Evolutionary conservation across 2,888 invertebrate genomes (phyloP).

Genomic region (Drosophila mimica): DNA sequence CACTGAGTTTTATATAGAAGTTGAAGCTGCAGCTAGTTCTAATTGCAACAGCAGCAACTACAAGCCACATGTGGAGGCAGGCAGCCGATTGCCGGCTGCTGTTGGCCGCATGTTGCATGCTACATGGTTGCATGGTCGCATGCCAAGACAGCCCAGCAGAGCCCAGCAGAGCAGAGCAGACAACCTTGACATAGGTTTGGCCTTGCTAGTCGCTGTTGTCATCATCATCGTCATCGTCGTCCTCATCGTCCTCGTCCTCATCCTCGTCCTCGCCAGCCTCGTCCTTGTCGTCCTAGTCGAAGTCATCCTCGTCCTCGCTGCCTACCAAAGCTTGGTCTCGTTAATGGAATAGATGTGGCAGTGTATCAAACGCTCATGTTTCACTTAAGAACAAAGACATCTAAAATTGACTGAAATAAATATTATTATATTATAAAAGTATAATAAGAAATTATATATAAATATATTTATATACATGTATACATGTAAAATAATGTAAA

Average conservation of each 20-base stretch:
- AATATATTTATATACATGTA: too few relatives aligned
- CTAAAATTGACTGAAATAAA: not conserved
- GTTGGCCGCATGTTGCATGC: not conserved
- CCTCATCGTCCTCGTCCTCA: conserved; percentile 5
- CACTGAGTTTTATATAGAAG: not conserved
- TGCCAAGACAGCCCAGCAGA: conserved; percentile 15
- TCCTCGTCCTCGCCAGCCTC: not conserved
- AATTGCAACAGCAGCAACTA: not conserved
- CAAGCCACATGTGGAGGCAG: not conserved
- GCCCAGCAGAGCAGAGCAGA: conserved; percentile 26
- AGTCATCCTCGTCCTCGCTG: not conserved
- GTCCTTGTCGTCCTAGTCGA: not conserved
- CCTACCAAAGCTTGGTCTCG: not conserved
- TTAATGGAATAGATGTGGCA: not conserved
- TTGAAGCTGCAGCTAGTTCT: not conserved
- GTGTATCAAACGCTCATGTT: not conserved
- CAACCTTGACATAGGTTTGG: conserved; percentile 58
- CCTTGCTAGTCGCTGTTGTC: conserved; percentile 37
- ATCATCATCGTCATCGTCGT: not conserved
- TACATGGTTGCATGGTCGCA: conserved; percentile 8
- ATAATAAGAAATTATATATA: not conserved
- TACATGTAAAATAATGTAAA: not conserved
- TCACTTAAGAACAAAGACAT: not conserved
- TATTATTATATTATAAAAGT: not conserved
- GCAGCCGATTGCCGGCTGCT: not conserved